These are phyloP conservation scores for Leptopilina clavipes DNA, from an alignment of 1,140 invertebrate species.

Conservation along the genomic window DNA sequence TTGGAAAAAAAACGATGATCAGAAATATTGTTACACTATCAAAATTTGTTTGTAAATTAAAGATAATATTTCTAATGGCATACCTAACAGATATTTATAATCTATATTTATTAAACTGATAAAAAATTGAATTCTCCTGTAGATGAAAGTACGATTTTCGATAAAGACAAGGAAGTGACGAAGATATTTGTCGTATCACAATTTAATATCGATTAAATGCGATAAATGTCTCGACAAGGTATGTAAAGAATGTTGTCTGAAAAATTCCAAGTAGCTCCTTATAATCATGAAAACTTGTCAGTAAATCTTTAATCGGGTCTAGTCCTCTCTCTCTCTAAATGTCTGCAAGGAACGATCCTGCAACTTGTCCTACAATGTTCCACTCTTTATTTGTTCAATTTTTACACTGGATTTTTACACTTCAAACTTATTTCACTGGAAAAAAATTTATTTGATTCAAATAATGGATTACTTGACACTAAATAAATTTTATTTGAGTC, in stretches of 20 bases:
- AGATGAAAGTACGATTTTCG: slow-evolving; percentile 11
- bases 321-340: neutral
- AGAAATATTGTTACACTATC: neutral
- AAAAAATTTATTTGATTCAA: too few species aligned
- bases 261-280: slow-evolving; percentile 25
- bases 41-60: neutral
- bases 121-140: neutral
- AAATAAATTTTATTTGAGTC: too few species aligned
- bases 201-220: slow-evolving; percentile 31
- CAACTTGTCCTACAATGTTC: neutral
- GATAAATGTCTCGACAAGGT: neutral
- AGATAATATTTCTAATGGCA: too few species aligned
- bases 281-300: slow-evolving; percentile 8
- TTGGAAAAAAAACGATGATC: neutral
- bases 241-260: slow-evolving; percentile 16
- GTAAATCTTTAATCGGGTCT: slow-evolving; percentile 7
- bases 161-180: slow-evolving; percentile 16
- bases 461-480: too few species aligned
- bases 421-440: too few species aligned
- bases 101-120: neutral
- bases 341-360: neutral
- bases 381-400: neutral
- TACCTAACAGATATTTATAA: too few species aligned
- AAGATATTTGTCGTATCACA: slow-evolving; percentile 10
- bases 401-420: neutral